Evolutionary conservation across 2,113 vertebrate genomes (phyloP).

Genomic region (Platichthys stellatus): DNA sequence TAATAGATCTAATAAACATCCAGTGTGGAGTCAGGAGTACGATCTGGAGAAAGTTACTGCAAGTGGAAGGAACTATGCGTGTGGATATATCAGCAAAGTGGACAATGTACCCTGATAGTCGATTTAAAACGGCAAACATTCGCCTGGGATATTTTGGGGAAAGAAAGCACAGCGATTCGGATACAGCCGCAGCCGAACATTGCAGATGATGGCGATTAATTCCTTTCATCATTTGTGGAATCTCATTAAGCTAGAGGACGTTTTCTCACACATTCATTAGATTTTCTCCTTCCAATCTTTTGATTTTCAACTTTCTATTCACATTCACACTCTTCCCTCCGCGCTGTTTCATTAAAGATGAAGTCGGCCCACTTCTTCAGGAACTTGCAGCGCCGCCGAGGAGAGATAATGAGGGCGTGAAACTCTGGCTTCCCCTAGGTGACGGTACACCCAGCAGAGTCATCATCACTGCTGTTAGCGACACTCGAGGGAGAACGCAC

Average conservation of each 20-base stretch:
- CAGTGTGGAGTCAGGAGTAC: neutral
- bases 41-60: too few relatives aligned
- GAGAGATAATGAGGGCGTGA: constrained; percentile 40
- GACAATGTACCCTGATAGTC: too few relatives aligned
- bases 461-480: constrained; percentile 19
- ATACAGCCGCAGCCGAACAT: too few relatives aligned
- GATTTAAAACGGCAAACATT: too few relatives aligned
- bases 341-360: constrained; percentile 19
- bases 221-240: neutral
- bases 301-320: neutral
- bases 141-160: too few relatives aligned
- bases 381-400: constrained; percentile 4
- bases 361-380: constrained; percentile 39
- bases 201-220: neutral
- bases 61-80: too few relatives aligned
- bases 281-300: constrained; percentile 2
- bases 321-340: neutral
- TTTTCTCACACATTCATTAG: neutral
- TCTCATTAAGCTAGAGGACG: neutral
- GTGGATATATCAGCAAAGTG: too few relatives aligned
- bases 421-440: constrained; percentile 16
- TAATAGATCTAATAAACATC: neutral
- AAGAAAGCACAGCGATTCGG: too few relatives aligned
- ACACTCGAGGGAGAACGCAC: neutral
- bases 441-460: neutral